A percentile compares a stretch with the other conserved stretches of the same genome.
Evolutionary conservation across 2,888 invertebrate species (phyloP).

Genomic region (Drosophila putrida): DNA sequence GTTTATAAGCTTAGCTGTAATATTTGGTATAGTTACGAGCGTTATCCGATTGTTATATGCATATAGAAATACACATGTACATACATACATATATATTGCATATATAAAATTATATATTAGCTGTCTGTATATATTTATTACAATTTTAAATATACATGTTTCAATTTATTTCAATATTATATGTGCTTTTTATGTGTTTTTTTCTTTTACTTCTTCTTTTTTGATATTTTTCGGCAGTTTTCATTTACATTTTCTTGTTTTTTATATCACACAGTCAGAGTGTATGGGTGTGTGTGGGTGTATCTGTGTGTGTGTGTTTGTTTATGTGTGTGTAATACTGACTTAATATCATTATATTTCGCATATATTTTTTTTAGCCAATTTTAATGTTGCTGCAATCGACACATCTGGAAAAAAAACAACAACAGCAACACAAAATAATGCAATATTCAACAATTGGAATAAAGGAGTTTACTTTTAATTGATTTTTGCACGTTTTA

Average conservation of each 20-base stretch:
- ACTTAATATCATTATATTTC: constrained; percentile 12
- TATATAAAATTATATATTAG: neutral
- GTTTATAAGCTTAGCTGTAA: constrained; percentile 22
- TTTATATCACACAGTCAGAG: constrained; percentile 8
- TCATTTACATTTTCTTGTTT: constrained; percentile 18
- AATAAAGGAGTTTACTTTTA: constrained; percentile 6
- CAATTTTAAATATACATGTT: neutral
- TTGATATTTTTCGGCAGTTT: constrained; percentile 19
- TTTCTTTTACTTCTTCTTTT: neutral
- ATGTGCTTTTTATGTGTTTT: constrained; percentile 15
- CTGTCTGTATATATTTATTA: neutral
- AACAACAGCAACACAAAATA: constrained; percentile 3
- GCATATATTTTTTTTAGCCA: neutral
- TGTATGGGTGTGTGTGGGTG: constrained; percentile 11
- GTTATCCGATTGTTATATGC: constrained; percentile 5
- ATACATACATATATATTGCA: neutral
- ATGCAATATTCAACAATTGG: neutral
- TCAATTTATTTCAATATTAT: constrained; percentile 3
- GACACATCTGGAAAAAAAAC: constrained; percentile 36
- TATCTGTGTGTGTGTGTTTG: constrained; percentile 13
- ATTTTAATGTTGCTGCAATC: constrained; percentile 11
- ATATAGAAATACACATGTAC: neutral
- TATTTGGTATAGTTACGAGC: constrained; percentile 6
- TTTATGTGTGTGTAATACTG: constrained; percentile 8
- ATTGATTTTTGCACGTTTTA: constrained; percentile 11